phyloP scores from a whole-genome alignment of 2,113 vertebrate genomes.

The Hippocampus abdominalis region DNA sequence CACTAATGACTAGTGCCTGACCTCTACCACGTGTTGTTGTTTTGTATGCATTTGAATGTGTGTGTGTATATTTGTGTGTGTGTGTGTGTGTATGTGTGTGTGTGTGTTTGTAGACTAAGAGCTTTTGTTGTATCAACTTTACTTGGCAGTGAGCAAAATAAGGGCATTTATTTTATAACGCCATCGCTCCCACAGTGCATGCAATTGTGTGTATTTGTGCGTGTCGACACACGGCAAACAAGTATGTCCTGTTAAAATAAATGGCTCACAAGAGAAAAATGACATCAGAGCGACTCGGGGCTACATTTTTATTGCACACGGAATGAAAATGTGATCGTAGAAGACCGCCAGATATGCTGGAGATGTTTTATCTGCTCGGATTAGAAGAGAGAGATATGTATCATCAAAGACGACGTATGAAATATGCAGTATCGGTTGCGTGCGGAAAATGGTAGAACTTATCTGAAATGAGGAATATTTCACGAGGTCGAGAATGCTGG shows the following conservation, averaged over 20 bases:
- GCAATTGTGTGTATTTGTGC: neutral
- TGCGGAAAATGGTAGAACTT: slow-evolving; percentile 7
- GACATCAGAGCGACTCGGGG: neutral
- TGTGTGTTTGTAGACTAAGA: neutral
- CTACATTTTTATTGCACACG: slow-evolving; percentile 6
- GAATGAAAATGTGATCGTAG: slow-evolving; percentile 7
- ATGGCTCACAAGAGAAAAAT: slow-evolving; percentile 1
- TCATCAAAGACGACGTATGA: slow-evolving; percentile 40
- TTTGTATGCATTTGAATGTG: neutral
- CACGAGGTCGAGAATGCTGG: neutral
- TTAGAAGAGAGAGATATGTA: slow-evolving; percentile 25
- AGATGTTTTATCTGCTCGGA: slow-evolving; percentile 1
- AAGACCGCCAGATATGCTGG: slow-evolving; percentile 2
- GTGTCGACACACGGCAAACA: neutral
- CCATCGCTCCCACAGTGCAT: neutral
- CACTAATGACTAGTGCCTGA: slow-evolving; percentile 19
- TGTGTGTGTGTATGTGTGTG: neutral
- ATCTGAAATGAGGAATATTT: slow-evolving; percentile 29
- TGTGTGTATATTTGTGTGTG: neutral
- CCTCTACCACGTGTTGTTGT: slow-evolving; percentile 2
- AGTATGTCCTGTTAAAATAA: slow-evolving; percentile 1
- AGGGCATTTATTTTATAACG: slow-evolving; percentile 16
- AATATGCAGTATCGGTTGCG: slow-evolving; percentile 1
- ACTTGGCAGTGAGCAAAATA: slow-evolving; percentile 10
- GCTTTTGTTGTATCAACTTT: slow-evolving; percentile 5